Percentiles rank a stretch among this genome's conserved stretches.
phyloP scores from a whole-genome alignment of 1,140 invertebrate species.

The Scaptomyza pallida region DNA sequence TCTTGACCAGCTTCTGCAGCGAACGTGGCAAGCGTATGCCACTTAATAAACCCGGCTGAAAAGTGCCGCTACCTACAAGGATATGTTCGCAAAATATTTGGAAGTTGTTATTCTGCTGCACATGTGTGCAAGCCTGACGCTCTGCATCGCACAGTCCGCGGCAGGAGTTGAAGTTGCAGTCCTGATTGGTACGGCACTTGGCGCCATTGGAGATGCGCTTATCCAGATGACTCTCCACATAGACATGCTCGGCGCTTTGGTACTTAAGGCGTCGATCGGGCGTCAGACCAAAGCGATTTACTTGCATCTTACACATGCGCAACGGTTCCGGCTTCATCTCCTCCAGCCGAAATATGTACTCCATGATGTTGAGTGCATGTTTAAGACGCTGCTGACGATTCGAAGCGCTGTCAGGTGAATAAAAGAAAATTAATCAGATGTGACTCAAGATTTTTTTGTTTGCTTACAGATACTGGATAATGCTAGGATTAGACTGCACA shows the following conservation, averaged over 20 bases:
- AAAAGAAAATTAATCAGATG: background rate
- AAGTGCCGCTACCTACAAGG: conserved; percentile 58
- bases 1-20: conserved; percentile 61
- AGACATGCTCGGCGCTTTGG: conserved; percentile 72
- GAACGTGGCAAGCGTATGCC: conserved; percentile 55
- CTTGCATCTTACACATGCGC: conserved; percentile 79
- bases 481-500: conserved; percentile 66
- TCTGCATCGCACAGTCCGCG: conserved; percentile 64
- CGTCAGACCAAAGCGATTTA: conserved; percentile 72
- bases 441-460: background rate
- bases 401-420: conserved; percentile 40
- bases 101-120: conserved; percentile 80
- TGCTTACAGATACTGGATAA: conserved; percentile 75
- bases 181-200: conserved; percentile 56
- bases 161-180: conserved; percentile 74
- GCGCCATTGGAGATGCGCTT: conserved; percentile 65
- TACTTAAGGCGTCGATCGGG: conserved; percentile 72
- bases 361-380: conserved; percentile 75
- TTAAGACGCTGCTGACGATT: conserved; percentile 75
- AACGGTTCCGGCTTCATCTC: conserved; percentile 80
- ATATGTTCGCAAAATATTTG: conserved; percentile 77
- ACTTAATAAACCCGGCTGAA: conserved; percentile 67
- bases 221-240: conserved; percentile 74
- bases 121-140: conserved; percentile 55
- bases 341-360: conserved; percentile 74